Conservation (phyloP, 2,113 vertebrate genomes). For the Etheostoma spectabile region DNA sequence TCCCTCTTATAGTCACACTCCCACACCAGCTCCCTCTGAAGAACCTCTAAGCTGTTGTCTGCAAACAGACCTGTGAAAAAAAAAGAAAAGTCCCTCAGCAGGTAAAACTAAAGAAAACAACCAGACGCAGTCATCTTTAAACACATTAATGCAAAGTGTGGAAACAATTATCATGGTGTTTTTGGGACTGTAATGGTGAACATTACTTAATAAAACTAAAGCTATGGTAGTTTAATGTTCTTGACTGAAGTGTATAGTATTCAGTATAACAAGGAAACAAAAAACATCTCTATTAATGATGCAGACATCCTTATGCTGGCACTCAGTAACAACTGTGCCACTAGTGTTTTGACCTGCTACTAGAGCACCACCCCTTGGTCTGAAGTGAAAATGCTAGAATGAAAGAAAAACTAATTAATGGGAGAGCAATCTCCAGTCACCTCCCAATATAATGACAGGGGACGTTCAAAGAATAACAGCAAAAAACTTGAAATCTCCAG, state of each 20-base stretch:
- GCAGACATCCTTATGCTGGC: background rate
- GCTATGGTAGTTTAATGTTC: too few relatives aligned
- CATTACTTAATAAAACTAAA: too few relatives aligned
- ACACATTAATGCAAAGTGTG: background rate
- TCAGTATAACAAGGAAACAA: background rate
- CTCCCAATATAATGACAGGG: background rate
- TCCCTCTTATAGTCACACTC: constrained; percentile 93
- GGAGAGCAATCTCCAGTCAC: background rate
- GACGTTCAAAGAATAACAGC: background rate
- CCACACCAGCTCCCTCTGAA: constrained; percentile 90
- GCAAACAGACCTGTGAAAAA: constrained; percentile 88
- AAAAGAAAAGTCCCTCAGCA: constrained; percentile 24
- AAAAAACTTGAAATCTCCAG: background rate
- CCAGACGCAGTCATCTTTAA: background rate
- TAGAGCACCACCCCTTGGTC: constrained; percentile 61
- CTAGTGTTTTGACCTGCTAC: background rate
- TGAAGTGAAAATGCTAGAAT: background rate
- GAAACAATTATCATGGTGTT: background rate
- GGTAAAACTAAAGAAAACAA: background rate
- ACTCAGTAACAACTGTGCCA: background rate
- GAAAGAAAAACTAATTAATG: background rate
- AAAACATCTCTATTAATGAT: background rate
- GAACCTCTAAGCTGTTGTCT: constrained; percentile 88
- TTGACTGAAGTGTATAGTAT: background rate
- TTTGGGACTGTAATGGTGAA: background rate